Percentiles rank a stretch among this genome's conserved stretches.
Evolutionary conservation across 2,113 vertebrate species (phyloP).

Genomic region (Eonycteris spelaea): DNA sequence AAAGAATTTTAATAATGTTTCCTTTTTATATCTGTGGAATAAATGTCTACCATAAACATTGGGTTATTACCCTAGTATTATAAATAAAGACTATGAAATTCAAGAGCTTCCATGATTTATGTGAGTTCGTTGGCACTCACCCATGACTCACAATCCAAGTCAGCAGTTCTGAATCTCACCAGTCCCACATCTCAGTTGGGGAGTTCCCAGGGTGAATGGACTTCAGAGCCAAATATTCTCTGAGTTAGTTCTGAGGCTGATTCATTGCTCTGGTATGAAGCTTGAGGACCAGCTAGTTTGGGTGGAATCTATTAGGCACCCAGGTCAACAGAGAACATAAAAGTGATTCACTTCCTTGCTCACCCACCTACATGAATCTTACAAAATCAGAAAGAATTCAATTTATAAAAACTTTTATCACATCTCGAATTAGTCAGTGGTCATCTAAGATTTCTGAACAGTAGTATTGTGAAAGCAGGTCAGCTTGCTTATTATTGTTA

Average conservation of each 20-base stretch:
- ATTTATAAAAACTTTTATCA: neutral
- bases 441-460: neutral
- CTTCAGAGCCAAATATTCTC: neutral
- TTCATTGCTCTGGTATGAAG: neutral
- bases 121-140: neutral
- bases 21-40: slow-evolving; percentile 10
- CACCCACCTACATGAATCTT: neutral
- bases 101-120: slow-evolving; percentile 22
- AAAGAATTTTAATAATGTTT: neutral
- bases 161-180: neutral
- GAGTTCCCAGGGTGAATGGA: neutral
- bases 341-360: neutral
- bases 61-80: neutral
- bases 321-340: neutral
- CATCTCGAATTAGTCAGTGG: neutral
- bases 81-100: slow-evolving; percentile 13
- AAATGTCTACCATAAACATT: neutral
- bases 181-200: neutral
- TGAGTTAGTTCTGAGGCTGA: neutral
- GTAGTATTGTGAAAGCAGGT: neutral
- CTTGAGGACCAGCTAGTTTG: neutral
- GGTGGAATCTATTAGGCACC: neutral
- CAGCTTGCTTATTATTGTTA: neutral
- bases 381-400: slow-evolving; percentile 8
- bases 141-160: neutral